Base-by-base conservation (phyloP, 2,888 invertebrate species). In the Catocala nupta region DNA sequence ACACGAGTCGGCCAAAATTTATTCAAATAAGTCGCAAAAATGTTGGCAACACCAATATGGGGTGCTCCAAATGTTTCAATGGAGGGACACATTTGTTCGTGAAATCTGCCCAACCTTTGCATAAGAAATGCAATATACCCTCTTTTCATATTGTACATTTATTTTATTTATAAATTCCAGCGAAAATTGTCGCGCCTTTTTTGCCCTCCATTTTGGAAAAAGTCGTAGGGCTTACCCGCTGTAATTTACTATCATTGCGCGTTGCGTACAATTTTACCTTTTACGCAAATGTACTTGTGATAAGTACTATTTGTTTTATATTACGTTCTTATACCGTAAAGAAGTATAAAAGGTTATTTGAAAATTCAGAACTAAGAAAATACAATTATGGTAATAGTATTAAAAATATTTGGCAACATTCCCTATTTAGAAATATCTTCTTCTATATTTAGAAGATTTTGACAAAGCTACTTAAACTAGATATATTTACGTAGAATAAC, bases 91-190 rank as follows among this genome's bases (percentile, higher is more conserved):
- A 63, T 70, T 70, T 63, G 54, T 63, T 55, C 25, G 11, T 10
- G 10, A 44, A 64, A 66, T 63, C 63, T 71, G 25, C 47, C 44
- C 34, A 36, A 52, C 57, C 62, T 74, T 67, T 65, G 66, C 68
- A 64, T 74, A 69, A 63, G 61, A 65, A 53, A 70, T 74, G 68
- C 66, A 70, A 75, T 77, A 73, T 59, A 74, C 50, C 60, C 50
- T 51, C 58, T 45, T 42, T 62, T 63, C 50, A 63, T 65, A 62
- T 66, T 68, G 67, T 69, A 63, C 69, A 61, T 68, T 76, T 68
- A 64, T 76, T 73, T 71, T 71, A 65, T 77, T 65, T 64, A 53
- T 60, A 71, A 73, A 68, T 66, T 68, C 56, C 58, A 47, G 53
- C 52, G 63, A 60, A 59, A 48, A 59, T 70, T 73, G 58, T 70